Evolutionary conservation across 1,140 invertebrate genomes (phyloP), one percentile per base, ranked within the genome.

Genomic region (Polypedilum vanderplanki): DNA sequence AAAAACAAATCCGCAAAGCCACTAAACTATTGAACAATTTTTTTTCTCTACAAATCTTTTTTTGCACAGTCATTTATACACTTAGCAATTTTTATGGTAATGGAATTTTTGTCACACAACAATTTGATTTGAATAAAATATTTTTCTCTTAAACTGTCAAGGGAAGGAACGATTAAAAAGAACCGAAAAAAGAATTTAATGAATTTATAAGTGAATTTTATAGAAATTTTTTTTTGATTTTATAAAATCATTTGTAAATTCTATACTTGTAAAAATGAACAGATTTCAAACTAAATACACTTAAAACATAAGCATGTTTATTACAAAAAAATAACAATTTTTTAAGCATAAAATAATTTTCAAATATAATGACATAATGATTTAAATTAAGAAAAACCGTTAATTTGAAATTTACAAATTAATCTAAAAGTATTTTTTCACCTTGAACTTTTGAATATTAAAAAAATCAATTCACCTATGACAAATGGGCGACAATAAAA

Each of bases 1-100:
- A 57, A 57, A 3, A 57, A 57, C 12, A 57, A 57, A 57, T 57
- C 46, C 46, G 10, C 46, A 4, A 57, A n/a, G 24, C 24, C 46
- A 57, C 46, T 57, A 57, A n/a, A 57, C n/a, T 57, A 57, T 57
- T 57, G 46, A 57, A n/a, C n/a, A n/a, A 57, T 57, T 57, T n/a
- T 57, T 33, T 33, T 33, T 33, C 24, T 33, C 24, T 33, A 33
- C 24, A 33, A 33, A 33, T 33, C 24, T 33, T 33, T 33, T 46
- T 57, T n/a, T 57, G 46, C 46, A 57, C 46, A 12, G 46, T 57
- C 46, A 57, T 57, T 33, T 57, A 57, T 0, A 57, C 46, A n/a
- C 46, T 57, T 57, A 57, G n/a, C 46, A 5, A 57, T 57, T 57
- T n/a, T 15, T n/a, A 57, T 57, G 46, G 12, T 57, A 57, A 57